These are phyloP conservation scores for Mactra quadrangularis DNA, from an alignment of 1,140 invertebrate genomes.

Conservation along the genomic window DNA sequence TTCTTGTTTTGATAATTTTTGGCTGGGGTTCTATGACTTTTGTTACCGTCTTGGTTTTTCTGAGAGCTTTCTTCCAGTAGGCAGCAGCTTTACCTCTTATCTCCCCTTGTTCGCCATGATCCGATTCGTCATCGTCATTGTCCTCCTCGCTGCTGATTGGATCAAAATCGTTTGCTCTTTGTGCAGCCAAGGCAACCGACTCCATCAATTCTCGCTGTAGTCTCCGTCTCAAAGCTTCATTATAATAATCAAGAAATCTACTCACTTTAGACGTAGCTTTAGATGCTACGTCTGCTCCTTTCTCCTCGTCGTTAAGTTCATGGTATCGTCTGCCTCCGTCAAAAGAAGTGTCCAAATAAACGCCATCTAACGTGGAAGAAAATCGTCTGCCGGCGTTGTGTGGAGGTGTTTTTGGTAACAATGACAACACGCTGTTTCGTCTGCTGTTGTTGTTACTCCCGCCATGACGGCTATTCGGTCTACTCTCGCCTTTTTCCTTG, in stretches of 20 bases:
- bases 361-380: background rate
- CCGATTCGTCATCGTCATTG: background rate
- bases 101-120: background rate
- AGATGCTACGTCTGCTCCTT: slow-evolving; percentile 26
- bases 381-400: background rate
- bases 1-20: background rate
- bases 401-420: slow-evolving; percentile 25
- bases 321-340: background rate
- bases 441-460: background rate
- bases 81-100: background rate
- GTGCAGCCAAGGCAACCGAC: background rate
- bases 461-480: no score
- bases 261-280: slow-evolving; percentile 29
- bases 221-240: slow-evolving; percentile 41
- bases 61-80: slow-evolving; percentile 18
- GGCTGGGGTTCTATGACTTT: background rate
- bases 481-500: background rate
- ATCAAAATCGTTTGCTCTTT: background rate
- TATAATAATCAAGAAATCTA: slow-evolving; percentile 37
- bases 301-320: background rate
- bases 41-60: background rate
- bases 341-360: background rate
- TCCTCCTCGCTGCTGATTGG: slow-evolving; percentile 1
- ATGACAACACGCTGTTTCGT: background rate
- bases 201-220: slow-evolving; percentile 8